Conservation (phyloP, 2,888 invertebrate genomes). For the Dilophus febrilis region DNA sequence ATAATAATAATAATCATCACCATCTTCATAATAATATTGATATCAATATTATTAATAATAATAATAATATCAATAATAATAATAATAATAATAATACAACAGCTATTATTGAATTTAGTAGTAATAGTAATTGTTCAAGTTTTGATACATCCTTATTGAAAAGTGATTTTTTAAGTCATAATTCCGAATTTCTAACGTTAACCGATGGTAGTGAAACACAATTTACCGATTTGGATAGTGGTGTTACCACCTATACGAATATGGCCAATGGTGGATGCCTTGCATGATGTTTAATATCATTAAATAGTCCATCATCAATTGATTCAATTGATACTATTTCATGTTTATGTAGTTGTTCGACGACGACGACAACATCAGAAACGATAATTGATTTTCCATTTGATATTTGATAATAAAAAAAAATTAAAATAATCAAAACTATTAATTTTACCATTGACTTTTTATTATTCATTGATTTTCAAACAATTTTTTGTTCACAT, state of each 20-base stretch:
- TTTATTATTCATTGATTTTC: no score
- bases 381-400: no score
- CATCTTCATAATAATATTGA: background rate
- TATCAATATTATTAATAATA: background rate
- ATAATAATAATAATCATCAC: conserved; percentile 9
- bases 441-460: no score
- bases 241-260: conserved; percentile 22
- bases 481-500: no score
- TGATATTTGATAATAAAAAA: no score
- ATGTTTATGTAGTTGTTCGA: no score
- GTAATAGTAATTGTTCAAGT: conserved; percentile 3
- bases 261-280: conserved; percentile 27
- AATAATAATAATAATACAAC: conserved; percentile 13
- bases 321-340: no score
- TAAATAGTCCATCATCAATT: no score
- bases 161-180: conserved; percentile 18
- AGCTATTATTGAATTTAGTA: conserved; percentile 10
- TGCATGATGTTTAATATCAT: conserved; percentile 18
- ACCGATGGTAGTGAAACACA: conserved; percentile 22
- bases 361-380: no score
- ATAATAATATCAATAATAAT: background rate
- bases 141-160: conserved; percentile 18
- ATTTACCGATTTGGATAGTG: conserved; percentile 28
- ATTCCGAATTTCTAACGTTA: conserved; percentile 22
- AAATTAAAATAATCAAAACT: no score